Evolutionary conservation across 2,113 vertebrate genomes (phyloP), one percentile per base, ranked within the genome.

Genomic region (Cichladusa arquata): DNA sequence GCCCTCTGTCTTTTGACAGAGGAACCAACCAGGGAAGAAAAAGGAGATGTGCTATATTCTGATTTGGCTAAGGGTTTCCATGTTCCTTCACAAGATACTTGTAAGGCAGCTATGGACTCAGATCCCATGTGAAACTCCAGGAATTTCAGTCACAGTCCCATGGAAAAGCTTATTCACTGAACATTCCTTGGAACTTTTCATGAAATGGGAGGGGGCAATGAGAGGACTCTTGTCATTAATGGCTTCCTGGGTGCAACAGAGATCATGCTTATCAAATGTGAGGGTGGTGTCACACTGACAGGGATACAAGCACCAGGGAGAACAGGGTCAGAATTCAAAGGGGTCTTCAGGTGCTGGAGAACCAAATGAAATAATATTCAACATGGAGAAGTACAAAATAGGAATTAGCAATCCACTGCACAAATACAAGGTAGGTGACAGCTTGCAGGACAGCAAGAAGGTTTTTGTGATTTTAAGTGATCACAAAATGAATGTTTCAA

Each of bases 201-300:
- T 38, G 38, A 60, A 47, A 72, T 0, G 45, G 26, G 44, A 54
- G 33, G 25, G 19, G 80, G 58, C 6, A n/a, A 25, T 1, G 53
- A 71, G 29, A 20, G 19, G 24, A 16, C 17, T 65, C 23, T 31
- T 36, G 38, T 26, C 58, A 20, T 50, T 47, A n/a, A 26, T 5
- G 34, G n/a, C 36, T 92, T 67, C 2, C 1, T 14, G 38, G n/a
- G 24, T 48, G 14, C n/a, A 77, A 24, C 8, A 76, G 53, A 60
- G 36, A 29, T 5, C 71, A 47, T 38, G 18, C 20, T 64, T 71
- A 24, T 51, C 62, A 64, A 50, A 36, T 3, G 5, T 24, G 38
- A 66, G 18, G 28, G 38, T 5, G 15, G 31, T 13, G 17, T 33
- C 12, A 5, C 2, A 11, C 56, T 2, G 2, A 16, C 0, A 1